Evolutionary conservation across 2,888 invertebrate genomes (phyloP), one percentile per base, ranked within the genome.

Genomic region (Pachymerium ferrugineum): DNA sequence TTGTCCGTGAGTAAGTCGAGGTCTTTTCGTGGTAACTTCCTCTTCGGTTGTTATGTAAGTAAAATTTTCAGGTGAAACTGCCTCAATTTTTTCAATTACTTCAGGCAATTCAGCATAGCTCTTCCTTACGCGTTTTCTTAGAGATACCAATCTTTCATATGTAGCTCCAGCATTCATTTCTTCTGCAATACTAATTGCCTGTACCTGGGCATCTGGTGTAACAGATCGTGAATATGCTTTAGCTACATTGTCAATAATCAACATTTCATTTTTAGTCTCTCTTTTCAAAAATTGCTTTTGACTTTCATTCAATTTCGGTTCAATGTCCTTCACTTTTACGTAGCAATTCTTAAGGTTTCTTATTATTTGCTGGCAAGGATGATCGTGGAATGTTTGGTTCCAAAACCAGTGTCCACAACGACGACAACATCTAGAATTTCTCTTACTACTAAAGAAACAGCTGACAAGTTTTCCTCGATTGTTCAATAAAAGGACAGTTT

Each of bases 81-180:
- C 62, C 14, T 62, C 62, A 28, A 62, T 62, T 25, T 62, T 22
- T 28, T 62, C 62, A 62, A 62, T 62, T 28, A 62, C 62, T 62
- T 62, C 62, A 1, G 62, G 62, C 25, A 62, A 28, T 62, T 62
- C 62, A 1, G 62, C 62, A 25, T 62, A 62, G 28, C 62, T 62
- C 5, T 62, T 62, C 28, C 62, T 62, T 22, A 5, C 28, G 14
- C 28, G 25, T 62, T n/a, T 25, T 22, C 62, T 22, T n/a, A 62
- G 28, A 25, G 62, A 62, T 3, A 62, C 62, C 28, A 62, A 25
- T 25, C 62, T 62, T 3, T 22, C 1, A 28, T 62, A 62, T 1
- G 62, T 28, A 28, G 62, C 62, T 25, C 62, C 62, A 12, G 62
- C 62, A 5, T 62, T 1, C 0, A 62, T 62, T 62, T 62, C 62